A percentile compares a stretch with the other conserved stretches of the same genome.
These are phyloP conservation scores for Antechinus stuartii DNA, from an alignment of 2,113 vertebrate species.

Conservation along the genomic window DNA sequence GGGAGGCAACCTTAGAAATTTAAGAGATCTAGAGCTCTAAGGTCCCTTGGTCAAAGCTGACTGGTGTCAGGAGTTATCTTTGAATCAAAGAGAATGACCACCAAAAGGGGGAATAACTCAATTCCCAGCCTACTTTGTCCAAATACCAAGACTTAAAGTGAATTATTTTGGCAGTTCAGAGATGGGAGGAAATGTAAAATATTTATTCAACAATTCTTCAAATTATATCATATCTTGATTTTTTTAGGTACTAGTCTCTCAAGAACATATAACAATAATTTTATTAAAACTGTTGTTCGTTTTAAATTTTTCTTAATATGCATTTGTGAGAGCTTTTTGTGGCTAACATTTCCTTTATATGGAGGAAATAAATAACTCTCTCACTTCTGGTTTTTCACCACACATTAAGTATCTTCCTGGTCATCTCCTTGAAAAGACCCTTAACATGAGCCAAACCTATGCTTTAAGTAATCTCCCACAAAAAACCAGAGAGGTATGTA, in stretches of 20 bases:
- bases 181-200: neutral
- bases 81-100: neutral
- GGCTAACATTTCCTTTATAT: too few species aligned
- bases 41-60: neutral
- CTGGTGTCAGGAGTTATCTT: neutral
- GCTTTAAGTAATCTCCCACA: too few species aligned
- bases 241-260: neutral
- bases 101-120: neutral
- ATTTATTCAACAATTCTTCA: neutral
- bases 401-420: too few species aligned
- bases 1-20: neutral
- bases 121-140: neutral
- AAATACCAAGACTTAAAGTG: neutral
- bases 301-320: neutral
- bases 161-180: neutral
- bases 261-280: neutral
- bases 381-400: too few species aligned
- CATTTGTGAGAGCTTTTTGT: too few species aligned
- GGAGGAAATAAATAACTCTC: too few species aligned
- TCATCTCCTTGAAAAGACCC: too few species aligned
- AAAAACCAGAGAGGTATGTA: too few species aligned
- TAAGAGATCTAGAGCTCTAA: neutral
- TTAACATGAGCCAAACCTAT: too few species aligned
- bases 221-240: neutral
- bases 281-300: neutral